Base-by-base conservation (phyloP, 1,140 invertebrate species). In the Pseudomyrmex sp. region DNA sequence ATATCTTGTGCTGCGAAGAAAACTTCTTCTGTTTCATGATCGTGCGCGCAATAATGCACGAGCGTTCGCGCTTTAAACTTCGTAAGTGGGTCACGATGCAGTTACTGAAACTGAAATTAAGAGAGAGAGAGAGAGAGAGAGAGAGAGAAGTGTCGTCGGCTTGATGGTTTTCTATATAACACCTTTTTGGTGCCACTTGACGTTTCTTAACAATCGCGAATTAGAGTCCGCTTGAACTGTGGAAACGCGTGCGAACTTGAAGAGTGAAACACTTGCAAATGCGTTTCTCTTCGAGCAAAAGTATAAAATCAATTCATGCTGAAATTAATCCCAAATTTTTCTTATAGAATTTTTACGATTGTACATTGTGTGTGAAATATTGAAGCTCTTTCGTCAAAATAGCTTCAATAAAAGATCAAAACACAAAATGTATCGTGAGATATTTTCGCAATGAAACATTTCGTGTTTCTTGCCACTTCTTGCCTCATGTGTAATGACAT, bases 71-170 rank as follows among this genome's bases (percentile, higher is more conserved):
- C 35, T 68, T 68, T 65, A 76, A 68, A 48, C 48, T 77, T 35
- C 50, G 46, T 66, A 70, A 59, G 52, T 79, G 58, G 62, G 52
- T 79, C 65, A 10, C 35, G 13, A 56, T 77, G 50, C 35, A 79
- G 15, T 58, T 69, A 44, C 15, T 44, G 10, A 48, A 76, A 48
- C 50, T 23, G 66, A 48, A 26, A 79, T 58, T 35, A 59, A 79
- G 23, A 18, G 15, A 23, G 8, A 46, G 8, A 12, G n/a, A 68
- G 13, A 66, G 18, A 66, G 18, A 50, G 44, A 23, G 18, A 69
- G 4, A 52, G 58, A 35, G 35, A 35, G 1, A 35, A 35, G 0
- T 35, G 35, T 35, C 35, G 35, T 5, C 15, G 12, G 18, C 35
- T 69, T 35, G 44, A 26, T 54, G 35, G 75, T 12, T 18, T 69